Evolutionary conservation across 2,113 vertebrate genomes (phyloP), one percentile per base, ranked within the genome.

Genomic region (Saguinus imperator): DNA sequence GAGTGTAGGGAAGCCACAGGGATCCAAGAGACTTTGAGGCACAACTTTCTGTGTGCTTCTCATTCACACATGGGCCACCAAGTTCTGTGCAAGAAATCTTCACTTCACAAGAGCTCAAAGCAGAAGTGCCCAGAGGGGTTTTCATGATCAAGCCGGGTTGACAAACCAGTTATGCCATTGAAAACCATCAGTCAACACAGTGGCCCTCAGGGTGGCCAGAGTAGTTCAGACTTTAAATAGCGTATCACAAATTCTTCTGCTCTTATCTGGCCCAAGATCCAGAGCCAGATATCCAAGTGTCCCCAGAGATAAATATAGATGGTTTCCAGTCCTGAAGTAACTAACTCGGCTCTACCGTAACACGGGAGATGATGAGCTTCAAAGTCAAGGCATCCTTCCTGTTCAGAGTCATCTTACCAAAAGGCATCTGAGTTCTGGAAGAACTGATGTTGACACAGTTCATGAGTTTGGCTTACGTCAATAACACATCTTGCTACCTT

Each of bases 171-270:
- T 84, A 64, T 35, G 7, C 43, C 45, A 73, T 14, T 35, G 45
- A 64, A 79, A 79, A 45, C 25, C 61, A 48, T 45, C 40, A 32
- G 43, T 43, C 20, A 89, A 58, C 13, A 40, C 18, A 55, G 3
- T 1, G 35, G 43, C 29, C 25, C 29, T 12, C 4, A 35, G 80
- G 29, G 4, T 50, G 0, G 0, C 18, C 27, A 37, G 4, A 5
- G 73, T 5, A 84, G 23, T 79, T 84, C 57, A 27, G 50, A 45
- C 61, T 84, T 92, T 79, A 61, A 64, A 55, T 5, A 85, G 40
- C 64, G 40, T 32, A 79, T 45, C 84, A 55, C 48, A 48, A 57
- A 94, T 37, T 17, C 40, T 21, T 32, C 40, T 92, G 29, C 45
- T 21, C 40, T 75, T 91, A 70, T 76, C 55, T 57, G 81, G 45